Percentiles rank a stretch among this genome's conserved stretches.
phyloP scores from a whole-genome alignment of 2,113 vertebrate genomes.

The Telmatochromis sp. region DNA sequence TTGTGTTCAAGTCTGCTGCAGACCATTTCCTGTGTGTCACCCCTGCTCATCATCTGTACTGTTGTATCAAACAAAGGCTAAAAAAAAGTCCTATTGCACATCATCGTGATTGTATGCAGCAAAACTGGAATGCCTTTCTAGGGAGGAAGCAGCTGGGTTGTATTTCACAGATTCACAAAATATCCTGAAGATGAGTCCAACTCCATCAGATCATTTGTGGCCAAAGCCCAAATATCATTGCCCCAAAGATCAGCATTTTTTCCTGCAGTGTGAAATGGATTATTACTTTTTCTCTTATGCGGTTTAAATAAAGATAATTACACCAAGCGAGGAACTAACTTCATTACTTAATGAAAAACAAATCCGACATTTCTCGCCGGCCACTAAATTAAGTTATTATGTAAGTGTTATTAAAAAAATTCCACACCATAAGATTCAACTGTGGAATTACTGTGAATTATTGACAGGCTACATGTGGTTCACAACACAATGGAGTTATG shows the following conservation, averaged over 20 bases:
- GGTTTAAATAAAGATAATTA: background rate
- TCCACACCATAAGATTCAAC: background rate
- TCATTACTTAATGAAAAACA: background rate
- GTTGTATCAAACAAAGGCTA: background rate
- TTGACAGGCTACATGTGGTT: background rate
- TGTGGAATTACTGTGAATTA: background rate
- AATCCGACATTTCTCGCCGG: background rate
- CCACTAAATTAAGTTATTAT: background rate
- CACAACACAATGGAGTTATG: background rate
- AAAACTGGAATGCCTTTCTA: background rate
- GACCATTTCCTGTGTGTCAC: background rate
- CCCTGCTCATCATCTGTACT: background rate
- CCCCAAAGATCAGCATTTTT: background rate
- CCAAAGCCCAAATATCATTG: background rate
- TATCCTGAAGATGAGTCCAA: background rate
- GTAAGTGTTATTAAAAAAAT: background rate
- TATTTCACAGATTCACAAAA: background rate
- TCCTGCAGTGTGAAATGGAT: background rate
- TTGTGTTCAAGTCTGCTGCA: background rate
- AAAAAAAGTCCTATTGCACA: background rate
- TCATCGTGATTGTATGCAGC: background rate
- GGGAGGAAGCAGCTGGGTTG: background rate
- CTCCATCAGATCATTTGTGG: background rate
- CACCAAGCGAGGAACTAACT: background rate
- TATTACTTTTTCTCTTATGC: background rate